Percentiles rank a stretch among this genome's conserved stretches.
These are phyloP conservation scores for Zygaena filipendulae DNA, from an alignment of 2,888 invertebrate genomes.

Conservation along the genomic window DNA sequence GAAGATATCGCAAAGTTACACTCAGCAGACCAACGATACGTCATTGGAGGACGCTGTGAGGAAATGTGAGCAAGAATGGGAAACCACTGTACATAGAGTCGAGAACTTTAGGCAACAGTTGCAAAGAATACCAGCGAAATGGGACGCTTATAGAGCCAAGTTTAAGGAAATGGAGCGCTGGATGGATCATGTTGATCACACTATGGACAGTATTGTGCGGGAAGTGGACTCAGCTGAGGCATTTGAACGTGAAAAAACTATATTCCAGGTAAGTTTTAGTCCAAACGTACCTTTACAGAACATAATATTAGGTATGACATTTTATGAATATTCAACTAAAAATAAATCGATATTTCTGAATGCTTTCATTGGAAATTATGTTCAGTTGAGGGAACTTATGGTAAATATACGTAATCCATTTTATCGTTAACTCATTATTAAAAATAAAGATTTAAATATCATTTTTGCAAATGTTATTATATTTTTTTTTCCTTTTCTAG, in stretches of 20 bases:
- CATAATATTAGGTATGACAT: slow-evolving; percentile 9
- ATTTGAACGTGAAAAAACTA: slow-evolving; percentile 88
- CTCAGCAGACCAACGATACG: slow-evolving; percentile 74
- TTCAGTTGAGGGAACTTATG: slow-evolving; percentile 48
- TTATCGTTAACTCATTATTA: no score
- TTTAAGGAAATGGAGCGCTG: slow-evolving; percentile 85
- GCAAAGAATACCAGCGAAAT: slow-evolving; percentile 90
- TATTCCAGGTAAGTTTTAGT: slow-evolving; percentile 86
- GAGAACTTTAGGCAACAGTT: slow-evolving; percentile 72
- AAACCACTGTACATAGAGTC: slow-evolving; percentile 74
- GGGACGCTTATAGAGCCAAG: slow-evolving; percentile 86
- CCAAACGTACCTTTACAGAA: no score
- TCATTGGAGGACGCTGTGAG: slow-evolving; percentile 73
- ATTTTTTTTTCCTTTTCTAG: slow-evolving; percentile 55
- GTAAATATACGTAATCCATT: slow-evolving; percentile 35
- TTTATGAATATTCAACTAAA: slow-evolving; percentile 14
- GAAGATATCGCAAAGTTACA: slow-evolving; percentile 76
- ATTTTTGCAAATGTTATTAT: neutral
- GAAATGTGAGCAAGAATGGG: slow-evolving; percentile 81
- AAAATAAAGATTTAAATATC: neutral
- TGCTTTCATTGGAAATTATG: slow-evolving; percentile 1
- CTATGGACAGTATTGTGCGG: slow-evolving; percentile 83
- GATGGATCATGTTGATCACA: slow-evolving; percentile 91
- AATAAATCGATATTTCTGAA: slow-evolving; percentile 18
- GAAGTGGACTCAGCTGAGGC: slow-evolving; percentile 89